Percentiles rank a stretch among this genome's conserved stretches.
These are phyloP conservation scores for Bufotes viridis DNA, from an alignment of 2,797 vertebrate genomes.

Conservation along the genomic window DNA sequence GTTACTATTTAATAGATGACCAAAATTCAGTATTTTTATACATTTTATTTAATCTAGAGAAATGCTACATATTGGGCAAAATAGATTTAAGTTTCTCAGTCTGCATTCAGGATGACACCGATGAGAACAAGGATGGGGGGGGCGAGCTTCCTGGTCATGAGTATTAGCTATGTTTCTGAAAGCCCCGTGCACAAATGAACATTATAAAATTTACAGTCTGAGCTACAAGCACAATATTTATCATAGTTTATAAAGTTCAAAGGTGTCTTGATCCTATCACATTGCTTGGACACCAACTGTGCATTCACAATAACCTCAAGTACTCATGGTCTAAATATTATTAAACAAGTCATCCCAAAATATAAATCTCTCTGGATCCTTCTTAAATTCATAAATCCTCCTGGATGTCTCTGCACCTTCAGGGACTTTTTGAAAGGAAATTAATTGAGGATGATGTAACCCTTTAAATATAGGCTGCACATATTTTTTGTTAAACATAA, in stretches of 20 bases:
- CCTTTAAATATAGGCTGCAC: not conserved
- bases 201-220: conserved; percentile 20
- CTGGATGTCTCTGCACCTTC: not conserved
- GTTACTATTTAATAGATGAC: too few relatives aligned
- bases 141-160: not conserved
- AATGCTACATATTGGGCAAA: not conserved
- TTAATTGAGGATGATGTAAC: not conserved
- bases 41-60: not conserved
- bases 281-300: not conserved
- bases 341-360: conserved; percentile 27
- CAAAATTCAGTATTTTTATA: not conserved
- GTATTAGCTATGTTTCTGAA: not conserved
- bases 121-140: too few relatives aligned
- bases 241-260: conserved; percentile 36
- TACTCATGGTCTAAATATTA: conserved; percentile 41
- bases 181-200: not conserved
- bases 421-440: not conserved
- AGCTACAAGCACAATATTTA: conserved; percentile 23
- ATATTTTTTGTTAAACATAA: not conserved
- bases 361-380: not conserved
- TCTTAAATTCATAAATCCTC: conserved; percentile 13
- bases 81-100: not conserved
- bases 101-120: not conserved
- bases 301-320: conserved; percentile 44
- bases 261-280: conserved; percentile 25